These are phyloP conservation scores for Crotalus viridis DNA, from an alignment of 2,113 vertebrate genomes.

Conservation along the genomic window DNA sequence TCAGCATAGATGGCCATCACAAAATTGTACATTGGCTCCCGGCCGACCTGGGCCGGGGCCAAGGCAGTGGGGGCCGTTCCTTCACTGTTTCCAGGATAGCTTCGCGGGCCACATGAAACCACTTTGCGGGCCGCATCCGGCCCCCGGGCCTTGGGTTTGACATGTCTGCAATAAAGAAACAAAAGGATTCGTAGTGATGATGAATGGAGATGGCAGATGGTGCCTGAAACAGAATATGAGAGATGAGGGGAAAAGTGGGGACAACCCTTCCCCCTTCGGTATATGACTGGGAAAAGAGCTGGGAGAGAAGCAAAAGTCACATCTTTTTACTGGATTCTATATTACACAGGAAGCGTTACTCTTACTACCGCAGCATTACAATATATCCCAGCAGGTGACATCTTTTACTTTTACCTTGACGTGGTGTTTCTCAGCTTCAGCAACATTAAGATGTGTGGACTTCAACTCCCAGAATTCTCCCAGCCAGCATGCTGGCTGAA, in stretches of 20 bases:
- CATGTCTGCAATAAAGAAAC: not conserved
- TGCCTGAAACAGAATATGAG: not conserved
- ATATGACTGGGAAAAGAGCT: not conserved
- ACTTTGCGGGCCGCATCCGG: too few relatives aligned
- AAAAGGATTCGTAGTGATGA: not conserved
- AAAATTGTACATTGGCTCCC: too few relatives aligned
- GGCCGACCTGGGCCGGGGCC: too few relatives aligned
- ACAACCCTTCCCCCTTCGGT: not conserved
- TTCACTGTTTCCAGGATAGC: too few relatives aligned
- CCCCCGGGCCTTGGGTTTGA: too few relatives aligned
- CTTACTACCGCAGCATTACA: not conserved
- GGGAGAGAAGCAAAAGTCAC: not conserved
- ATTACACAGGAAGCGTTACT: not conserved
- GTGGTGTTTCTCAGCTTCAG: not conserved
- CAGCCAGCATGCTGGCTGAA: not conserved
- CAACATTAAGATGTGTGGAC: not conserved
- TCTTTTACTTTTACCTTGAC: not conserved
- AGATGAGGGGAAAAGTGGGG: not conserved
- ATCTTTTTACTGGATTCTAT: not conserved
- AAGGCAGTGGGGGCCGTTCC: too few relatives aligned
- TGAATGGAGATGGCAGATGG: not conserved
- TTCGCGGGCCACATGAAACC: too few relatives aligned
- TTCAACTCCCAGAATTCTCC: not conserved
- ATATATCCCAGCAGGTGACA: not conserved
- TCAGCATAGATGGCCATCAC: too few relatives aligned